phyloP scores from a whole-genome alignment of 2,888 invertebrate genomes.

The Drosophila helvetica region DNA sequence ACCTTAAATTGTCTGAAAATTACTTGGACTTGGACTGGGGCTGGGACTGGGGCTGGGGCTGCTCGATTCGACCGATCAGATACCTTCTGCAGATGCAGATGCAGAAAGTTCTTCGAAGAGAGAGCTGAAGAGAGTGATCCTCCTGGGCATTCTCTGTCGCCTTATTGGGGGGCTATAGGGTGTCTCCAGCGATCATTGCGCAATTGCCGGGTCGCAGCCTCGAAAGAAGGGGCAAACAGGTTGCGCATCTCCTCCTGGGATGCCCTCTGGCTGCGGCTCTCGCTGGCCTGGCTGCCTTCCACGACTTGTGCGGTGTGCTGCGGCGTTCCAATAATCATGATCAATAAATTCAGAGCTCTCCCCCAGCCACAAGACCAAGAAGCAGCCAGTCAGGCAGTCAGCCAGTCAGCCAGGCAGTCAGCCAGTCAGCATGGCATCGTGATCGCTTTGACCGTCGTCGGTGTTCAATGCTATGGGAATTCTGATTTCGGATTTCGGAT shows the following conservation, averaged over 20 bases:
- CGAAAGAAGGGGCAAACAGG: conserved; percentile 22
- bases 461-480: conserved; percentile 64
- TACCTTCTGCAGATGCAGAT: background rate
- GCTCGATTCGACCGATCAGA: background rate
- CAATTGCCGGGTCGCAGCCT: conserved; percentile 17
- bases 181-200: conserved; percentile 4
- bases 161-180: background rate
- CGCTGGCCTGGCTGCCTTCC: conserved; percentile 57
- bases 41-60: background rate
- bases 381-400: too few relatives aligned
- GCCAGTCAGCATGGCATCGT: conserved; percentile 44
- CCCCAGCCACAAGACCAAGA: background rate
- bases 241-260: conserved; percentile 9
- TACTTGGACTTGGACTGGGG: conserved; percentile 38
- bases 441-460: conserved; percentile 69
- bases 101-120: background rate
- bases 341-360: conserved; percentile 70
- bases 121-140: background rate
- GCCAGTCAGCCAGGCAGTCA: background rate
- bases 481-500: conserved; percentile 56
- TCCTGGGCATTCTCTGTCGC: background rate
- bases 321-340: conserved; percentile 72
- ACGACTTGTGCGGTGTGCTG: conserved; percentile 65
- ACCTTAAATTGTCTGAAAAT: conserved; percentile 62
- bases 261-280: conserved; percentile 4